These are phyloP conservation scores for Erebia ligea DNA, from an alignment of 2,888 invertebrate genomes.

Conservation along the genomic window DNA sequence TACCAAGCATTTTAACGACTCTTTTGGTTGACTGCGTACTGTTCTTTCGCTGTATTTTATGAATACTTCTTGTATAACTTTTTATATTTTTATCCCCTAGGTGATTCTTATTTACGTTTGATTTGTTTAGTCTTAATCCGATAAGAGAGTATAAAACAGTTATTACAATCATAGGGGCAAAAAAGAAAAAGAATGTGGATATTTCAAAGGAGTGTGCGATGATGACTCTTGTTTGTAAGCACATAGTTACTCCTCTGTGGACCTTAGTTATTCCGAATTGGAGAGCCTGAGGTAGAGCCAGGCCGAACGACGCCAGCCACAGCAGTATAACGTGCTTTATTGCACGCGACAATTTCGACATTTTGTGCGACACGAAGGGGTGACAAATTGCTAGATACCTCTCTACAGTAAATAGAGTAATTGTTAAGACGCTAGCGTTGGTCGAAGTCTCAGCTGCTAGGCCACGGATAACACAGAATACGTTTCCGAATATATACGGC, in stretches of 20 bases:
- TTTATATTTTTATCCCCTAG: slow-evolving; percentile 55
- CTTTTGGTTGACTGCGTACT: slow-evolving; percentile 85
- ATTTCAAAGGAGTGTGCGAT: slow-evolving; percentile 87
- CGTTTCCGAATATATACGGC: slow-evolving; percentile 90
- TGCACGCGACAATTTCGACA: slow-evolving; percentile 94
- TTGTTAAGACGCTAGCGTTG: slow-evolving; percentile 90
- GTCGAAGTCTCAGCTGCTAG: slow-evolving; percentile 91
- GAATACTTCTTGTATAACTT: slow-evolving; percentile 50
- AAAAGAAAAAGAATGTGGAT: slow-evolving; percentile 88
- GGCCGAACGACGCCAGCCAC: slow-evolving; percentile 90
- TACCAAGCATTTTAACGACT: slow-evolving; percentile 90
- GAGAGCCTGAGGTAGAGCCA: slow-evolving; percentile 88
- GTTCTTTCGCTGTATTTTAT: slow-evolving; percentile 59
- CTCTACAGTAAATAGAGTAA: slow-evolving; percentile 93
- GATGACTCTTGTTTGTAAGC: slow-evolving; percentile 75
- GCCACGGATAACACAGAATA: slow-evolving; percentile 90
- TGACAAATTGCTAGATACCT: slow-evolving; percentile 86
- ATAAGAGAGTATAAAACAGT: slow-evolving; percentile 88
- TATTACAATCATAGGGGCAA: slow-evolving; percentile 89
- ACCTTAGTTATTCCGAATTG: slow-evolving; percentile 67
- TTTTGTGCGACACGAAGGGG: slow-evolving; percentile 88
- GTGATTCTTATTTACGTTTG: slow-evolving; percentile 59
- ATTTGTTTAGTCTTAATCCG: slow-evolving; percentile 83
- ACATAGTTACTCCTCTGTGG: slow-evolving; percentile 71
- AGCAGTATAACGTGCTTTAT: slow-evolving; percentile 90